A percentile compares a stretch with the other conserved stretches of the same genome.
Conservation (phyloP, 2,888 invertebrate genomes). For the Acrocyrtus sp. region DNA sequence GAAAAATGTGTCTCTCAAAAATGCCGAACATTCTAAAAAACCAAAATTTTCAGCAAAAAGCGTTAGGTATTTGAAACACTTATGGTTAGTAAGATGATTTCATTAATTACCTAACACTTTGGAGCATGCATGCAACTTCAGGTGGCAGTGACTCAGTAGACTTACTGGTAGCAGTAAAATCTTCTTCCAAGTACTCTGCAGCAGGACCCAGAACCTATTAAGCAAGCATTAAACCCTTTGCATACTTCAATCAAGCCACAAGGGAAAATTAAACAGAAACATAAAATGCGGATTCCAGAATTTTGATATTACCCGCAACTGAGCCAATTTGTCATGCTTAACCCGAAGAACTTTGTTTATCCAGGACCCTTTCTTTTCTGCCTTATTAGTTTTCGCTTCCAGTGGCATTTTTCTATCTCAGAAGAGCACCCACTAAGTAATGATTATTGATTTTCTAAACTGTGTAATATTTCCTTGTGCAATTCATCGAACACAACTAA, state of each 20-base stretch:
- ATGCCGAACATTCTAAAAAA: constrained; percentile 89
- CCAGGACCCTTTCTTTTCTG: constrained; percentile 86
- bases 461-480: too few species aligned
- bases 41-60: constrained; percentile 3
- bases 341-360: constrained; percentile 83
- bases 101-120: constrained; percentile 76
- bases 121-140: constrained; percentile 94
- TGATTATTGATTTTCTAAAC: too few species aligned
- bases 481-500: too few species aligned
- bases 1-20: constrained; percentile 95
- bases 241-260: neutral
- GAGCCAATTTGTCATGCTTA: constrained; percentile 84
- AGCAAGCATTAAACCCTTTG: neutral
- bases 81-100: constrained; percentile 6
- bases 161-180: constrained; percentile 81
- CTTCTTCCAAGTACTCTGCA: constrained; percentile 93
- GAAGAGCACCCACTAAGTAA: constrained; percentile 92
- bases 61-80: neutral
- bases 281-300: constrained; percentile 9
- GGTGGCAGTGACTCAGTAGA: constrained; percentile 83
- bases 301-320: constrained; percentile 83
- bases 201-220: constrained; percentile 87
- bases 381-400: constrained; percentile 82
- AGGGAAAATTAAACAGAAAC: neutral
- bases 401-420: constrained; percentile 95